A percentile compares a stretch with the other conserved stretches of the same genome.
Conservation (phyloP, 2,797 vertebrate species). For the Sarcoramphus papa region DNA sequence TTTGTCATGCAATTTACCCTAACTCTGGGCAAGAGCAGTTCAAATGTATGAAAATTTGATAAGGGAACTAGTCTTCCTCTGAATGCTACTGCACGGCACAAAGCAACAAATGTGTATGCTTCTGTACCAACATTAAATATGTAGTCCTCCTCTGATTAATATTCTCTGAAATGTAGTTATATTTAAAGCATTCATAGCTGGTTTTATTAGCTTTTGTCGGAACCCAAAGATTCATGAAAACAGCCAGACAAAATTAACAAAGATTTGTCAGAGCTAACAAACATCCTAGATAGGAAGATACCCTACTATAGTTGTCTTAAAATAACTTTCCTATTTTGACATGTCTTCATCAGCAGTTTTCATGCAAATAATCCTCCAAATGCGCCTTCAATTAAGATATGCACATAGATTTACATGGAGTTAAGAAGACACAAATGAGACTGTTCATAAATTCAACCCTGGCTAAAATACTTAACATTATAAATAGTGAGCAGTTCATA, state of each 20-base stretch:
- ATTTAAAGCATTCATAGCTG: conserved; percentile 49
- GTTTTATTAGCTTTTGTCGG: conserved; percentile 49
- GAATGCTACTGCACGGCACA: not conserved
- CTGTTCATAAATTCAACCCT: conserved; percentile 4
- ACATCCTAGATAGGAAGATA: conserved; percentile 41
- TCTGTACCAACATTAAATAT: not conserved
- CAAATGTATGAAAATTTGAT: not conserved
- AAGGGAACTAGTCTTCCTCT: not conserved
- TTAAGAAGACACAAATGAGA: conserved; percentile 45
- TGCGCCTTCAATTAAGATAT: conserved; percentile 44
- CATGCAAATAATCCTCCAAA: conserved; percentile 61
- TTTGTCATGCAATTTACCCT: not conserved
- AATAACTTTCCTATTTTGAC: conserved; percentile 59
- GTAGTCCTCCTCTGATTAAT: conserved; percentile 15
- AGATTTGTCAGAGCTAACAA: conserved; percentile 49
- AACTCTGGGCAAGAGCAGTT: not conserved
- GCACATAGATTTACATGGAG: conserved; percentile 65
- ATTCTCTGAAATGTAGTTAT: conserved; percentile 37
- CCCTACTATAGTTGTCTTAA: conserved; percentile 48
- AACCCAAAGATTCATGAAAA: conserved; percentile 13
- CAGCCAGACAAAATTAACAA: conserved; percentile 51
- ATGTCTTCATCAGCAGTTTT: conserved; percentile 59
- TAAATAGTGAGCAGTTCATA: not conserved
- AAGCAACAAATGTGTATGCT: not conserved
- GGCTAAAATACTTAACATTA: not conserved